Base-by-base conservation (phyloP, 2,888 invertebrate genomes). In the Ectropis crepuscularia region DNA sequence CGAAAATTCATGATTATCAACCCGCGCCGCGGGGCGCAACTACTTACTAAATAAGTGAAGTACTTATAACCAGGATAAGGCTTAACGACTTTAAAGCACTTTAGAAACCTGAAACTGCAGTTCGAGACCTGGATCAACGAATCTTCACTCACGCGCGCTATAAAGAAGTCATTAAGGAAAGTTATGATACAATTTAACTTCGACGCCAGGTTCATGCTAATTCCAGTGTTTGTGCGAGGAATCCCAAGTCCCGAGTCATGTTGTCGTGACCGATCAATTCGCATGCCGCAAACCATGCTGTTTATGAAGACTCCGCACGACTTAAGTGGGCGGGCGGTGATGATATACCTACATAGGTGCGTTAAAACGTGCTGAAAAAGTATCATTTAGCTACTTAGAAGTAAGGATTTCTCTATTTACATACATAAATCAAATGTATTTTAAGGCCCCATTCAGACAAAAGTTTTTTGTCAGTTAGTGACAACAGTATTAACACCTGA, bases 291-390 rank as follows among this genome's bases (percentile, higher is more conserved):
- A 69, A 71, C 70, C 60, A 75, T 70, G 74, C 77, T 76, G 80
- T 76, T 80, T 77, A 80, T 79, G 77, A 79, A 81, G 77, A 80
- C 65, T 76, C 72, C 75, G 71, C 71, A 71, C 72, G 72, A 76
- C 72, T 59, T 49, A 77, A 76, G 77, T 54, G 46, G 41, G 53
- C 48, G 46, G 41, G 53, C 48, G 54, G 79, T 72, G 76, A 16
- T 57, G 53, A 57, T 58, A 57, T 47, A 4, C 2, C 1, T 28
- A 28, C 16, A 4, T 28, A n/a, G n/a, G n/a, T n/a, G 51, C 51
- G 16, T 28, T 9, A 10, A 10, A 10, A 10, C 11, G 46, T 45
- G 41, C 6, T 12, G 49, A 61, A 45, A 61, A 49, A 41, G 49
- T 61, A 43, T 47, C 53, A 51, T 16, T 38, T 8, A 43, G 38